These are phyloP conservation scores for Centropus unirufus DNA, from an alignment of 2,113 vertebrate genomes.

Conservation along the genomic window DNA sequence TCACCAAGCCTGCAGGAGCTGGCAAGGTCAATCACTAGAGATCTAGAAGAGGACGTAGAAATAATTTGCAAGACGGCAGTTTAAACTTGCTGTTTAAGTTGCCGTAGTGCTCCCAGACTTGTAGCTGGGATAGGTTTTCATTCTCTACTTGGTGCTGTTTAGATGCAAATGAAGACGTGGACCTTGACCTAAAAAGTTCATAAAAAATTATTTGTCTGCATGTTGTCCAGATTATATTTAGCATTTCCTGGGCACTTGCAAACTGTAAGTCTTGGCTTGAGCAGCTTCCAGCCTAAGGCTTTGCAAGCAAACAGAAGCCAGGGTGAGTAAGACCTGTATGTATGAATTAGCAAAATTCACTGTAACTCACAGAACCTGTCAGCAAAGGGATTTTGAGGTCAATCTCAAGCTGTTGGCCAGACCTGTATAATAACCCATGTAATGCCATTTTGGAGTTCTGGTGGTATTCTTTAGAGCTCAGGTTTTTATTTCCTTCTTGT, in stretches of 20 bases:
- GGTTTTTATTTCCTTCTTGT: background rate
- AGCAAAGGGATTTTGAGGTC: background rate
- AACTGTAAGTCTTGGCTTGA: background rate
- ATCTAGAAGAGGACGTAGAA: background rate
- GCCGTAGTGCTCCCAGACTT: background rate
- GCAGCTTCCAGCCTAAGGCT: slow-evolving; percentile 23
- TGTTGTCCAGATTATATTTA: slow-evolving; percentile 19
- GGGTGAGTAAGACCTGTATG: background rate
- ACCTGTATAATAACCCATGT: background rate
- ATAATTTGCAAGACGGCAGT: background rate
- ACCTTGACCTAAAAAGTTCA: background rate
- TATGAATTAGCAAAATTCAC: background rate
- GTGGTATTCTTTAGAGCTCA: background rate
- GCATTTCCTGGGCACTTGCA: background rate
- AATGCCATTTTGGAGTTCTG: background rate
- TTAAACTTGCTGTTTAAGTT: background rate
- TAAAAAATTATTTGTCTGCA: background rate
- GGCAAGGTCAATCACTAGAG: background rate
- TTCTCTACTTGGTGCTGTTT: background rate
- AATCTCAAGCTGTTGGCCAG: background rate
- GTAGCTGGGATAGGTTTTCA: background rate
- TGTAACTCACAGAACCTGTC: background rate
- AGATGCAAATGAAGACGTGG: background rate
- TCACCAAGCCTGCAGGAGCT: background rate
- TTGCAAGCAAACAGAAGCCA: background rate